Conservation (phyloP, 2,888 invertebrate species). For the Nomada fabriciana region DNA sequence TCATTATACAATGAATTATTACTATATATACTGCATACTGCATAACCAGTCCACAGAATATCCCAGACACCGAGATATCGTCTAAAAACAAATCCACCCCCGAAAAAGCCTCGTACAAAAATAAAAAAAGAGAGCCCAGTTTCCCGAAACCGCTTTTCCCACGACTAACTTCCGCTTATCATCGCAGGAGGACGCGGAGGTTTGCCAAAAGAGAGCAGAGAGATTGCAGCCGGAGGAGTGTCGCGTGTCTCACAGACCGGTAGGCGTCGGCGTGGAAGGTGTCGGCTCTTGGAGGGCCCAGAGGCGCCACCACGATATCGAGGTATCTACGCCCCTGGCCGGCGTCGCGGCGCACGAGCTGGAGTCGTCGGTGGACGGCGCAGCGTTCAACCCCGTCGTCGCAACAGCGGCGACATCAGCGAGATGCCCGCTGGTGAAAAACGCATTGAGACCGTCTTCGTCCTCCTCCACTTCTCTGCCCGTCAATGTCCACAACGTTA, state of each 20-base stretch:
- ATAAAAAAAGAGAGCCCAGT: too few relatives aligned
- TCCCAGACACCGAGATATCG: too few relatives aligned
- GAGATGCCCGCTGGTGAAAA: constrained; percentile 61
- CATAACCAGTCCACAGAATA: too few relatives aligned
- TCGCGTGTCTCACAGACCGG: constrained; percentile 47
- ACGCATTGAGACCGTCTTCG: constrained; percentile 36
- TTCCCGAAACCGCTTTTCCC: background rate
- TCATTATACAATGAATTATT: background rate
- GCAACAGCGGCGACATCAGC: constrained; percentile 56
- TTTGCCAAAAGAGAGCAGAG: constrained; percentile 41
- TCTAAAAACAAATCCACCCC: too few relatives aligned
- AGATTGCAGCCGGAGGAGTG: constrained; percentile 53
- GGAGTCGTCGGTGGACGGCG: constrained; percentile 71
- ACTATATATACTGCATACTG: too few relatives aligned
- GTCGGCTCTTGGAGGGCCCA: constrained; percentile 55
- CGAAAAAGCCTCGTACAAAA: too few relatives aligned
- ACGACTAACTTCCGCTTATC: background rate
- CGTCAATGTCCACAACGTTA: constrained; percentile 36
- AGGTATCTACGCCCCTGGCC: constrained; percentile 70
- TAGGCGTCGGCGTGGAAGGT: constrained; percentile 74
- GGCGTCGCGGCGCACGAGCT: constrained; percentile 66
- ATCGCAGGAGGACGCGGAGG: constrained; percentile 53
- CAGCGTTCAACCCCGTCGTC: constrained; percentile 60
- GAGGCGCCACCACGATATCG: constrained; percentile 53
- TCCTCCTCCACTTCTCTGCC: constrained; percentile 23